Conservation (phyloP, 2,888 invertebrate genomes). For the Cristatella mucedo region DNA sequence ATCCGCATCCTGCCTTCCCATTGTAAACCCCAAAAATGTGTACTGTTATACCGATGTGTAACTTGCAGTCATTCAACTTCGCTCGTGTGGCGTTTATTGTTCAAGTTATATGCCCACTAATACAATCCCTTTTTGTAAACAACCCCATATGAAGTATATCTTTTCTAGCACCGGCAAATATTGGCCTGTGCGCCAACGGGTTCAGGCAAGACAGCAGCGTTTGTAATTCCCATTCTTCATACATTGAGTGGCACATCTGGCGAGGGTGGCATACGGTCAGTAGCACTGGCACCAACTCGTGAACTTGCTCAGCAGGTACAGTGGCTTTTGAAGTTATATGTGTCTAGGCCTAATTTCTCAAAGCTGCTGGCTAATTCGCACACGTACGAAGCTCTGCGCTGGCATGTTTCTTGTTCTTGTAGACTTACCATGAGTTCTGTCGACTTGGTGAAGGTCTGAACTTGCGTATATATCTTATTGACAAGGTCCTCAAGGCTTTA, state of each 20-base stretch:
- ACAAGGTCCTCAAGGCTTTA: constrained; percentile 54
- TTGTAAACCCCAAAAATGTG: neutral
- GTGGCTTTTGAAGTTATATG: constrained; percentile 30
- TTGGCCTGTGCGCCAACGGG: constrained; percentile 93
- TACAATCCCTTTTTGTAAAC: neutral
- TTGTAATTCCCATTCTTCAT: constrained; percentile 71
- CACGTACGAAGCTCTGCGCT: neutral
- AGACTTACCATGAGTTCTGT: constrained; percentile 50
- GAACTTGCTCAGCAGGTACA: constrained; percentile 77
- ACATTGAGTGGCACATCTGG: constrained; percentile 51
- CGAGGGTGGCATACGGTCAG: constrained; percentile 57
- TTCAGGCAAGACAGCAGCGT: constrained; percentile 90
- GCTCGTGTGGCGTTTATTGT: constrained; percentile 10
- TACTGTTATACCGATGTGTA: neutral
- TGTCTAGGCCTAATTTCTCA: too few relatives aligned
- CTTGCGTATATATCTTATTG: constrained; percentile 59
- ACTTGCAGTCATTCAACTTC: neutral
- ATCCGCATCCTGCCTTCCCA: neutral
- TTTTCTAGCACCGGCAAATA: constrained; percentile 51
- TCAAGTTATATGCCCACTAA: neutral
- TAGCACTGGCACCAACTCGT: constrained; percentile 78
- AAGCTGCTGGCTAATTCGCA: neutral
- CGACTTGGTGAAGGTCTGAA: constrained; percentile 57
- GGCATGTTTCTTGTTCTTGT: constrained; percentile 8
- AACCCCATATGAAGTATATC: neutral